A percentile compares a stretch with the other conserved stretches of the same genome.
Evolutionary conservation across 30 jellyfish, hydroid and myxozoan genomes (phyloP).

Genomic region (Pelagia noctiluca): DNA sequence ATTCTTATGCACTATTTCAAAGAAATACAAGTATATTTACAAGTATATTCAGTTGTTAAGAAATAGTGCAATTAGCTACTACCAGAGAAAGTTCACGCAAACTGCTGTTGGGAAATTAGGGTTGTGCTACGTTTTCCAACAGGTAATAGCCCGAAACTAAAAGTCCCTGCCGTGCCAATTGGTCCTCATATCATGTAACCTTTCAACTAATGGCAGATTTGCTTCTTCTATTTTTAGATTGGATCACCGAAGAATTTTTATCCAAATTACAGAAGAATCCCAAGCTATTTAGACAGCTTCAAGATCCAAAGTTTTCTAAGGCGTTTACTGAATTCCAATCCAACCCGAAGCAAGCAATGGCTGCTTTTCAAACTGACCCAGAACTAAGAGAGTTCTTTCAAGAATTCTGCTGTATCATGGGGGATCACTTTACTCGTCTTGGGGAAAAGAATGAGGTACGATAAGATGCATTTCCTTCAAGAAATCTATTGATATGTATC

Average conservation of each 20-base stretch:
- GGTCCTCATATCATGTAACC: background rate
- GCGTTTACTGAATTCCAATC: slow-evolving; percentile 74
- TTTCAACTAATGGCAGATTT: background rate
- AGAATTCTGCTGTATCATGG: slow-evolving; percentile 73
- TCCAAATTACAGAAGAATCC: slow-evolving; percentile 66
- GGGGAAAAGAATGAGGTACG: slow-evolving; percentile 56
- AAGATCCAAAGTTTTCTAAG: slow-evolving; percentile 65
- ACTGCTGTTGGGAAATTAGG: too few relatives aligned
- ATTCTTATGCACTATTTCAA: too few relatives aligned
- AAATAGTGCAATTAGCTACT: too few relatives aligned
- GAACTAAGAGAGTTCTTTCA: slow-evolving; percentile 70
- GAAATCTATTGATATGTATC: background rate
- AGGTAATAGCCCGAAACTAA: too few relatives aligned
- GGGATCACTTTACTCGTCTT: slow-evolving; percentile 70
- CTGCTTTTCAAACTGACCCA: slow-evolving; percentile 62
- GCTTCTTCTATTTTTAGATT: slow-evolving; percentile 31
- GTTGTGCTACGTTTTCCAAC: too few relatives aligned
- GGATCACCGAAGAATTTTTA: slow-evolving; percentile 81
- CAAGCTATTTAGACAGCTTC: slow-evolving; percentile 68
- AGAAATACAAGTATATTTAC: too few relatives aligned
- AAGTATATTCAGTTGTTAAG: too few relatives aligned
- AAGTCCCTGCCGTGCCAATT: too few relatives aligned
- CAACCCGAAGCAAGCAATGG: slow-evolving; percentile 71
- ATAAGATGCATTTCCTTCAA: background rate
- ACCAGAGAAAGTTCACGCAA: too few relatives aligned